Evolutionary conservation across 2,888 invertebrate genomes (phyloP).

Genomic region (Mesochorus sp.): DNA sequence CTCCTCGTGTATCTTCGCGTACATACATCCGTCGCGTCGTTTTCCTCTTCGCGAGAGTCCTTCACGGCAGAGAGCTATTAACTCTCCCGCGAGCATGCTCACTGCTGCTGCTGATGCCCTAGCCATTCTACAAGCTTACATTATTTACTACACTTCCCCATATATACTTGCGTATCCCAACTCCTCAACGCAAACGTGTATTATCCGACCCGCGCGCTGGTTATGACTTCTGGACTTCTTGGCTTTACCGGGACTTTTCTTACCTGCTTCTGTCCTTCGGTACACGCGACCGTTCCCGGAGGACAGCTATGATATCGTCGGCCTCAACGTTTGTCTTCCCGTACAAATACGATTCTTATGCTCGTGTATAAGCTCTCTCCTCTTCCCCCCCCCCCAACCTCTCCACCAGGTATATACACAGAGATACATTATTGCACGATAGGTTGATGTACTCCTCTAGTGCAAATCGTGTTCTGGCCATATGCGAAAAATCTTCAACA

Average conservation of each 20-base stretch:
- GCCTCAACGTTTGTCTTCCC: slow-evolving; percentile 30
- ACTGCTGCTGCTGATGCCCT: no score
- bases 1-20: slow-evolving; percentile 41
- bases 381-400: no score
- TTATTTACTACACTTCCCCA: slow-evolving; percentile 75
- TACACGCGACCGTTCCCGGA: slow-evolving; percentile 55
- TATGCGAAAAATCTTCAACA: slow-evolving; percentile 53
- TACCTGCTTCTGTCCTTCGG: slow-evolving; percentile 46
- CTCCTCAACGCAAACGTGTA: slow-evolving; percentile 67
- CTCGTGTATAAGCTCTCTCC: slow-evolving; percentile 11
- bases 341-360: slow-evolving; percentile 47
- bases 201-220: slow-evolving; percentile 62
- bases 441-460: slow-evolving; percentile 9
- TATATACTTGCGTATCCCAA: slow-evolving; percentile 1
- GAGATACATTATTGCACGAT: neutral
- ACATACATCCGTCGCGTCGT: slow-evolving; percentile 49
- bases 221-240: slow-evolving; percentile 48
- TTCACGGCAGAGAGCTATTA: slow-evolving; percentile 75
- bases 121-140: slow-evolving; percentile 75
- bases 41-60: slow-evolving; percentile 62
- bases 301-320: slow-evolving; percentile 37
- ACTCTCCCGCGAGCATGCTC: slow-evolving; percentile 69
- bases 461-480: slow-evolving; percentile 33
- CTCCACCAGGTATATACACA: neutral
- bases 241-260: slow-evolving; percentile 47